A percentile compares a stretch with the other conserved stretches of the same genome.
Conservation (phyloP, 2,113 vertebrate species). For the Mixornis gularis region DNA sequence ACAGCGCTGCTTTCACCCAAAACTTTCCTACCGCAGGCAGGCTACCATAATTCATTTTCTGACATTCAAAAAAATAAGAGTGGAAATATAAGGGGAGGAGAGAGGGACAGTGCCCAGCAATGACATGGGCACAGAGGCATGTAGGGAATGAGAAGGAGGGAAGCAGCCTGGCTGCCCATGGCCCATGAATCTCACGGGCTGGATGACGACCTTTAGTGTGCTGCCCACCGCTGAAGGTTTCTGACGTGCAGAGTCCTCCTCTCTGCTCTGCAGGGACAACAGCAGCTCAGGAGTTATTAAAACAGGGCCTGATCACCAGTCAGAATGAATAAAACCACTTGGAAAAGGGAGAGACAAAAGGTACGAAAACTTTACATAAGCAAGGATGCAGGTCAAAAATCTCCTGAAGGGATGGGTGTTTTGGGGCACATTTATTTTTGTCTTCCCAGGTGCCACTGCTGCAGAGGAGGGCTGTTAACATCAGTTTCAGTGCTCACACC, state of each 20-base stretch:
- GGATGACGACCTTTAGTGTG: slow-evolving; percentile 30
- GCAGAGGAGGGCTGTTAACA: background rate
- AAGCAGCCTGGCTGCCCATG: background rate
- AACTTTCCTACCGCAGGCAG: slow-evolving; percentile 4
- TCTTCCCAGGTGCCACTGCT: background rate
- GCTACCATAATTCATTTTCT: slow-evolving; percentile 28
- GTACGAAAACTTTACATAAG: background rate
- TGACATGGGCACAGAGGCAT: slow-evolving; percentile 44
- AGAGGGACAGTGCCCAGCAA: background rate
- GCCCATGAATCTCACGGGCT: slow-evolving; percentile 33
- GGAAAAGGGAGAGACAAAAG: background rate
- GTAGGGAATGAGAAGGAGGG: slow-evolving; percentile 61
- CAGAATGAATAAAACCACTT: slow-evolving; percentile 1
- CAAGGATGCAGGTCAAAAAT: background rate
- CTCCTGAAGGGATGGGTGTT: background rate
- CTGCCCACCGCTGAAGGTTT: slow-evolving; percentile 10
- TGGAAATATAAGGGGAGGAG: background rate
- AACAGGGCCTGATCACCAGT: background rate
- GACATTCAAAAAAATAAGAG: background rate
- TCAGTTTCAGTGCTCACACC: fast-evolving
- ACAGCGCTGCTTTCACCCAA: background rate
- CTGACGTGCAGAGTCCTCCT: background rate
- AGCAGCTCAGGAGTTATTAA: background rate
- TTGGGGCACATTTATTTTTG: background rate
- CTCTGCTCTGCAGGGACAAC: background rate